A percentile compares a stretch with the other conserved stretches of the same genome.
These are phyloP conservation scores for Chitala chitala DNA, from an alignment of 2,113 vertebrate genomes.

Conservation along the genomic window DNA sequence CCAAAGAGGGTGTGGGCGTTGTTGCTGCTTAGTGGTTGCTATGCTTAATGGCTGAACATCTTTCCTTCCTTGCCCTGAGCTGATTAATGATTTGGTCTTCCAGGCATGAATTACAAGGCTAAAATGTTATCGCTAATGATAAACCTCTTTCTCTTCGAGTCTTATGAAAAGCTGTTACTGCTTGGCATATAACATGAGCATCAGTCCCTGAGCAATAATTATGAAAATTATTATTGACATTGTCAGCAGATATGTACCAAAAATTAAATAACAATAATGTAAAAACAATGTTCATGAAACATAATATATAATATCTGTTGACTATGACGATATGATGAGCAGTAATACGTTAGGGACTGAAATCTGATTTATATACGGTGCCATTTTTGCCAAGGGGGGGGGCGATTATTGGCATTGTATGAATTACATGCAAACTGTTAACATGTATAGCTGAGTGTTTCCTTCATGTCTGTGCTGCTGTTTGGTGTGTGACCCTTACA, in stretches of 20 bases:
- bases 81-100: background rate
- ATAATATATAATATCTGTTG: background rate
- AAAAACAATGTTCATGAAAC: conserved; percentile 4
- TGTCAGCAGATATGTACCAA: background rate
- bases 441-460: background rate
- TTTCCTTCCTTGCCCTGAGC: background rate
- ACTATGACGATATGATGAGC: background rate
- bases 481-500: conserved; percentile 2
- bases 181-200: background rate
- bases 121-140: background rate
- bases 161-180: background rate
- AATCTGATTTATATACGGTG: background rate
- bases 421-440: too few species aligned
- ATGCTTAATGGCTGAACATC: background rate
- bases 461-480: background rate
- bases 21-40: background rate
- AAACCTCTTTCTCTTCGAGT: background rate
- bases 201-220: background rate
- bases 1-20: background rate
- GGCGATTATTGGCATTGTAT: background rate
- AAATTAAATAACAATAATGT: background rate
- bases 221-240: background rate
- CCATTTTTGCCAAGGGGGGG: background rate
- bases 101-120: background rate
- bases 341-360: background rate